Percentiles rank a stretch among this genome's conserved stretches.
phyloP scores from a whole-genome alignment of 2,888 invertebrate genomes.

The Gisinianus flammeolus region DNA sequence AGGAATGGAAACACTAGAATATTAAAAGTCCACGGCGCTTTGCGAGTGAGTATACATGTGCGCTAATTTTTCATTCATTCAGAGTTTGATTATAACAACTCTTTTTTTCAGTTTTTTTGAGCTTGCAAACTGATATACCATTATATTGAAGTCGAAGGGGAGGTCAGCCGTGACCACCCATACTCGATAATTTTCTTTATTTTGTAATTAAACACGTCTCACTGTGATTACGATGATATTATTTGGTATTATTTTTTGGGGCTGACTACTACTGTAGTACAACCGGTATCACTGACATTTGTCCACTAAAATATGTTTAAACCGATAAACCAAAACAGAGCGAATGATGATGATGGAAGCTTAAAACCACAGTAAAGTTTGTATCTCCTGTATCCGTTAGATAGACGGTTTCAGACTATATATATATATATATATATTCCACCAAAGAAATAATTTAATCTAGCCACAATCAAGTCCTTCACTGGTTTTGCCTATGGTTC shows the following conservation, averaged over 20 bases:
- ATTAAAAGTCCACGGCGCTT: constrained; percentile 35
- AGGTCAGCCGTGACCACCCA: neutral
- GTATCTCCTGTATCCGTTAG: neutral
- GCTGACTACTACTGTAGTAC: neutral
- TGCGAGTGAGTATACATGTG: neutral
- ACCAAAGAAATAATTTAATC: neutral
- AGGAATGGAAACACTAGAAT: constrained; percentile 40
- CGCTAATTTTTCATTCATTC: neutral
- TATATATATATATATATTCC: neutral
- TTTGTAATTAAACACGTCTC: constrained; percentile 24
- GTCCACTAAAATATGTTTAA: neutral
- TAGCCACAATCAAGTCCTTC: constrained; percentile 29
- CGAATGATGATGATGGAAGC: neutral
- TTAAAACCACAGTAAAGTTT: neutral
- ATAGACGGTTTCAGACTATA: constrained; percentile 1
- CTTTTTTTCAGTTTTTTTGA: neutral
- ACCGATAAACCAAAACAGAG: neutral
- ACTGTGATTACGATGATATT: constrained; percentile 8
- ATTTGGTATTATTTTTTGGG: neutral
- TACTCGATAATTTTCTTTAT: neutral
- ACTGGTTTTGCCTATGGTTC: constrained; percentile 31
- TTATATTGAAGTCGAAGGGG: neutral
- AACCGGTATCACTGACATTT: neutral
- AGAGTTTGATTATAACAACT: too few relatives aligned
- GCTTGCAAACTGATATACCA: neutral